A percentile compares a stretch with the other conserved stretches of the same genome.
These are phyloP conservation scores for Lumbricus terrestris DNA, from an alignment of 2,888 invertebrate species.

Conservation along the genomic window DNA sequence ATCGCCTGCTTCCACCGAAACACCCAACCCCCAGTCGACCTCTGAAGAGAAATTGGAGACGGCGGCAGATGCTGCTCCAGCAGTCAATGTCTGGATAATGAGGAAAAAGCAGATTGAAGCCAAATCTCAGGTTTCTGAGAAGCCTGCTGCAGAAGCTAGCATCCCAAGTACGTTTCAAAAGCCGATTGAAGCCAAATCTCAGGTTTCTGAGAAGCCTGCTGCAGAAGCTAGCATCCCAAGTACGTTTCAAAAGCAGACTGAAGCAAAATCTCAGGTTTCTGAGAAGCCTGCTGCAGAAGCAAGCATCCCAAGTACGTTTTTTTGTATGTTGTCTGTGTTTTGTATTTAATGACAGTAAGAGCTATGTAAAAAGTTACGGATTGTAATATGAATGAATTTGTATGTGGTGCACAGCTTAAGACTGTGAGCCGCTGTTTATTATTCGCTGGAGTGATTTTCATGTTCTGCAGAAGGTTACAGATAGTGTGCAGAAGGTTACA, in stretches of 20 bases:
- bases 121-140: slow-evolving; percentile 4
- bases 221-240: no score
- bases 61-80: not conserved
- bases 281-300: not conserved
- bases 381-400: no score
- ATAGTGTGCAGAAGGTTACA: not conserved
- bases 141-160: not conserved
- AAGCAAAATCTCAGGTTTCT: slow-evolving; percentile 7
- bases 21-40: not conserved
- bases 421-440: not conserved
- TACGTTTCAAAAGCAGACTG: slow-evolving; percentile 21
- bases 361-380: not conserved
- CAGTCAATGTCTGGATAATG: not conserved
- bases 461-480: not conserved
- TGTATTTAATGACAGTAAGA: not conserved
- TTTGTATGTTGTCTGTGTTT: not conserved
- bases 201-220: no score
- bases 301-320: not conserved
- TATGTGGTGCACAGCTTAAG: not conserved
- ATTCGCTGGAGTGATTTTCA: not conserved
- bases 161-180: not conserved
- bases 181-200: no score
- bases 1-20: not conserved
- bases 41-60: slow-evolving; percentile 3
- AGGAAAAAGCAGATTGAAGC: slow-evolving; percentile 22